A percentile compares a stretch with the other conserved stretches of the same genome.
Evolutionary conservation across 2,797 vertebrate species (phyloP).

Genomic region (Pseudopleuronectes americanus): DNA sequence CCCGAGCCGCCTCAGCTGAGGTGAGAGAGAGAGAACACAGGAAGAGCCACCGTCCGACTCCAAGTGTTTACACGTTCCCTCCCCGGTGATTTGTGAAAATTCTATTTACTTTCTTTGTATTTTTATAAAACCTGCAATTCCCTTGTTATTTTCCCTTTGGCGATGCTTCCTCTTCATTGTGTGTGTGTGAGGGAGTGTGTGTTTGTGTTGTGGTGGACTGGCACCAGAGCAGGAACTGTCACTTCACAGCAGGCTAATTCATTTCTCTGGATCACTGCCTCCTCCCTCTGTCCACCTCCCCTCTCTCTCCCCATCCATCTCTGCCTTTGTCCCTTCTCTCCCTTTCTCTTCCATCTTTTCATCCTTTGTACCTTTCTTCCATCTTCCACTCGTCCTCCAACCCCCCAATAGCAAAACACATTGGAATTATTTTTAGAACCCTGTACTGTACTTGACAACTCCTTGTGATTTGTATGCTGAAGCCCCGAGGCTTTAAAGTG

Average conservation of each 20-base stretch:
- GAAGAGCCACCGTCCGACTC: neutral
- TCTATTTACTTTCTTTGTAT: neutral
- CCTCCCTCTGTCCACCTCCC: constrained; percentile 29
- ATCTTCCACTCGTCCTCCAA: too few species aligned
- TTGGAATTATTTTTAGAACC: too few species aligned
- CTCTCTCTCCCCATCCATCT: constrained; percentile 10
- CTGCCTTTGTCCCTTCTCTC: constrained; percentile 3
- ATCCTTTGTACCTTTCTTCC: neutral
- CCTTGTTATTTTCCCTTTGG: too few species aligned
- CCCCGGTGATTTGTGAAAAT: constrained; percentile 10
- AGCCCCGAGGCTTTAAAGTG: too few species aligned
- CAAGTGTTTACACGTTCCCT: neutral
- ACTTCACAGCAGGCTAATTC: constrained; percentile 46
- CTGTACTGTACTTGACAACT: too few species aligned
- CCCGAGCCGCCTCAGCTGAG: neutral
- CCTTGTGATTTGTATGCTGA: too few species aligned
- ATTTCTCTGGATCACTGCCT: constrained; percentile 50
- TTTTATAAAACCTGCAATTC: too few species aligned
- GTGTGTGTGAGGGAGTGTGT: too few species aligned
- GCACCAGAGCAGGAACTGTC: constrained; percentile 21
- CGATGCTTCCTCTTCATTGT: too few species aligned
- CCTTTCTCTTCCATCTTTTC: neutral
- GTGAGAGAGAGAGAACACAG: neutral
- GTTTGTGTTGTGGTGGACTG: too few species aligned
- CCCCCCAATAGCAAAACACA: too few species aligned